A percentile compares a stretch with the other conserved stretches of the same genome.
Conservation (phyloP, 53 echinoderm and acorn worm genomes). For the Paracentrotus lividus region DNA sequence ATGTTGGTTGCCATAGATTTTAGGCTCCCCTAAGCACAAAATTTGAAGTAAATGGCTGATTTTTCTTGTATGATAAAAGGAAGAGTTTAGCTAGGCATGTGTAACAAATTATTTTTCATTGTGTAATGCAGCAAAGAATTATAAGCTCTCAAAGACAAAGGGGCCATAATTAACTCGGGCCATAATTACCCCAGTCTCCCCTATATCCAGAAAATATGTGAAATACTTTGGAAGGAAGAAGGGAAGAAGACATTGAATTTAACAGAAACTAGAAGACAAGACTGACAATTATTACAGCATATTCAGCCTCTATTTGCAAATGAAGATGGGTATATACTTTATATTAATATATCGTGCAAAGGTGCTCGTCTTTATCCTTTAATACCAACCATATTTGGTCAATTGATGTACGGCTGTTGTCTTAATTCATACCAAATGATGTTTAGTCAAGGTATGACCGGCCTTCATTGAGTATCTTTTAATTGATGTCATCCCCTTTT, state of each 20-base stretch:
- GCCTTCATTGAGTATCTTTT: constrained; percentile 23
- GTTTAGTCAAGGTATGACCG: not conserved
- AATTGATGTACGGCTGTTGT: constrained; percentile 1
- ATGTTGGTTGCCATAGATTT: too few species aligned
- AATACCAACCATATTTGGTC: constrained; percentile 18
- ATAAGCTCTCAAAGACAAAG: too few species aligned
- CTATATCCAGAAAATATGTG: too few species aligned
- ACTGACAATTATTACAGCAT: not conserved
- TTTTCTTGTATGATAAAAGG: too few species aligned
- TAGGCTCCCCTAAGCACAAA: too few species aligned
- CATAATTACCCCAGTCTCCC: too few species aligned
- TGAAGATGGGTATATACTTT: not conserved
- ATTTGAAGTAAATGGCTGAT: too few species aligned
- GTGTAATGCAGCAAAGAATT: too few species aligned
- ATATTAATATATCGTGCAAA: not conserved
- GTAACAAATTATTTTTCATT: too few species aligned
- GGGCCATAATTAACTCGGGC: too few species aligned
- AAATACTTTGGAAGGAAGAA: too few species aligned
- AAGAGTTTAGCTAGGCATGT: too few species aligned
- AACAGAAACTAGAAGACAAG: not conserved
- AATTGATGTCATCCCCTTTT: constrained; percentile 23
- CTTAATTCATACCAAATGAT: constrained; percentile 4
- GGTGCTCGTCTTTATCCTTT: not conserved
- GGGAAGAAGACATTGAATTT: not conserved
- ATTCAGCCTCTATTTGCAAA: not conserved